Evolutionary conservation across 2,113 vertebrate species (phyloP).

Genomic region (Chaetorhynchus papuensis): DNA sequence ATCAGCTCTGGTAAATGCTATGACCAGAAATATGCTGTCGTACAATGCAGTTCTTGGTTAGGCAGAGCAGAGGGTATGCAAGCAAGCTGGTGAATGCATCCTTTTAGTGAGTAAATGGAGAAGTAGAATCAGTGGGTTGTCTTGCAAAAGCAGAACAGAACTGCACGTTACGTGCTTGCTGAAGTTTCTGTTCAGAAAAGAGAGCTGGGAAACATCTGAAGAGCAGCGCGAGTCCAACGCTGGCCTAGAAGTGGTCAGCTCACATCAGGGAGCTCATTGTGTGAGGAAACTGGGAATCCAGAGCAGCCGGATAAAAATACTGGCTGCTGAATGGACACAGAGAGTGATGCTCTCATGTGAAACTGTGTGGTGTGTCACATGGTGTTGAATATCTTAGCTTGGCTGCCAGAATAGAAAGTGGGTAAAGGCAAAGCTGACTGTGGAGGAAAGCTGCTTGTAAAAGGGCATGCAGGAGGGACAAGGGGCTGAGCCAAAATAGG

Average conservation of each 20-base stretch:
- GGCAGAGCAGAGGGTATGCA: neutral
- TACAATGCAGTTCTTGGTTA: neutral
- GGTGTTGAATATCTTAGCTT: neutral
- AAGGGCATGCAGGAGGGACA: neutral
- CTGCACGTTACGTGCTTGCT: neutral
- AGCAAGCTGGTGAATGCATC: neutral
- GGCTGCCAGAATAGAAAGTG: conserved; percentile 24
- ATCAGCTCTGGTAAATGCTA: neutral
- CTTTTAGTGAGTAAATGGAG: neutral
- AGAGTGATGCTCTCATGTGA: neutral
- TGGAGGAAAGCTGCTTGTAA: neutral
- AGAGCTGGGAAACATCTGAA: neutral
- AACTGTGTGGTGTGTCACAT: neutral
- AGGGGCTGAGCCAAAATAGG: neutral
- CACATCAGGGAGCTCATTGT: conserved; percentile 13
- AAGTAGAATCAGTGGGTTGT: neutral
- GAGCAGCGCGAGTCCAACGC: rapidly evolving
- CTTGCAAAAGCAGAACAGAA: conserved; percentile 2
- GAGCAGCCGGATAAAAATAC: neutral
- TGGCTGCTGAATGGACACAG: neutral
- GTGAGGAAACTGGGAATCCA: neutral
- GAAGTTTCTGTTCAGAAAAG: neutral
- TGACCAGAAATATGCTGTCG: neutral
- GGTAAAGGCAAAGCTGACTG: neutral
- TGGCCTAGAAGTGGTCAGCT: neutral